These are phyloP conservation scores for Steinernema scapterisci DNA, from an alignment of 2,888 invertebrate species.

Conservation along the genomic window DNA sequence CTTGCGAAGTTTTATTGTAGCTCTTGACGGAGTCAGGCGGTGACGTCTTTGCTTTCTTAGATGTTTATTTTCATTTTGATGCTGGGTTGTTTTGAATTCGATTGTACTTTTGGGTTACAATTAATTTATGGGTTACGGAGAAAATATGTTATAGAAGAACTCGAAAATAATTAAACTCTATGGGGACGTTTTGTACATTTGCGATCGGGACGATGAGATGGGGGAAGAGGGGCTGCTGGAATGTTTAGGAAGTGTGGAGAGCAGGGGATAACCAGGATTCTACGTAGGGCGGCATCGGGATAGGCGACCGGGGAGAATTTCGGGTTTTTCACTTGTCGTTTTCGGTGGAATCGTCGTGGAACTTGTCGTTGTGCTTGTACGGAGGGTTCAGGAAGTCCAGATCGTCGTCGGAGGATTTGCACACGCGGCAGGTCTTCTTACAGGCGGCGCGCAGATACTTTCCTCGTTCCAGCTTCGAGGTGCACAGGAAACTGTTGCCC, in stretches of 20 bases:
- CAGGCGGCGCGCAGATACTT: slow-evolving; percentile 20
- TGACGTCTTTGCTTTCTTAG: no score
- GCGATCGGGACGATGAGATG: slow-evolving; percentile 20
- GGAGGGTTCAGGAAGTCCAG: not conserved
- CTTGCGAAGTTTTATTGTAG: not conserved
- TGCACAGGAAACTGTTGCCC: slow-evolving; percentile 10
- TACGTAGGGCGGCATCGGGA: no score
- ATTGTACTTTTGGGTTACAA: no score
- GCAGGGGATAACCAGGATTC: no score
- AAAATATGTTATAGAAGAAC: not conserved
- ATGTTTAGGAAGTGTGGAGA: not conserved
- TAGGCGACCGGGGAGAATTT: no score
- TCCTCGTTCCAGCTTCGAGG: slow-evolving; percentile 8
- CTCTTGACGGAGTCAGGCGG: no score
- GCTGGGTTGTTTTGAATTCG: no score
- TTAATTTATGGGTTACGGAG: not conserved
- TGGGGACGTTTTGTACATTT: slow-evolving; percentile 20
- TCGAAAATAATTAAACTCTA: slow-evolving; percentile 21
- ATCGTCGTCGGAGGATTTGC: not conserved
- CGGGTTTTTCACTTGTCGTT: not conserved
- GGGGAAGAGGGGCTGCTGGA: not conserved
- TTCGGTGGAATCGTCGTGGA: not conserved
- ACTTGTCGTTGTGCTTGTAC: not conserved
- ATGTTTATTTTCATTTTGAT: no score
- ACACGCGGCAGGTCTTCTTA: slow-evolving; percentile 23